Conservation (phyloP, 2,888 invertebrate species). For the Cataglyphis albicans region DNA sequence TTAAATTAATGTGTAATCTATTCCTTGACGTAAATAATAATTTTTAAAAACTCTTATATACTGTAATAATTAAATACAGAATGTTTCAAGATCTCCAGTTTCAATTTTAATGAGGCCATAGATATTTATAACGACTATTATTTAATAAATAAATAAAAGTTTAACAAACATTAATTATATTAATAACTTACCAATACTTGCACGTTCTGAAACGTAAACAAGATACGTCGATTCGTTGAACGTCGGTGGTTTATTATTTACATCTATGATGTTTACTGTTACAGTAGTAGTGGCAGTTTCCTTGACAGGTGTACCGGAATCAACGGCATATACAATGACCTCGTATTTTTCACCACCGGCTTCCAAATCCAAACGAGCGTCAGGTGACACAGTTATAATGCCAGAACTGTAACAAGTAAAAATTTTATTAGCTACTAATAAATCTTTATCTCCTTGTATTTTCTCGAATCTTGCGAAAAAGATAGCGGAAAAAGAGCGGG, state of each 20-base stretch:
- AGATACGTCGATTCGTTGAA: conserved; percentile 89
- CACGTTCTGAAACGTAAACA: conserved; percentile 91
- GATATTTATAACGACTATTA: background rate
- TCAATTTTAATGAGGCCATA: background rate
- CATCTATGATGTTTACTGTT: conserved; percentile 91
- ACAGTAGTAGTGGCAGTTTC: conserved; percentile 93
- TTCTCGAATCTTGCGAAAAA: background rate
- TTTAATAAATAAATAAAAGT: background rate
- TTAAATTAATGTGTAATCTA: background rate
- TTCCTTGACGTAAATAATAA: background rate
- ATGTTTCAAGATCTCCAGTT: background rate
- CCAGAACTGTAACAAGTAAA: conserved; percentile 87
- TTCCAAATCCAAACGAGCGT: conserved; percentile 91
- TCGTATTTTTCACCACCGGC: conserved; percentile 90
- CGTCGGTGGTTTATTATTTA: conserved; percentile 93
- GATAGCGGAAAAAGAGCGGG: background rate
- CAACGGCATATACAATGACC: conserved; percentile 91
- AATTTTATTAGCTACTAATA: background rate
- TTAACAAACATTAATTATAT: background rate
- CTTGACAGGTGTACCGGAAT: conserved; percentile 91
- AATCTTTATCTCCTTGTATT: background rate
- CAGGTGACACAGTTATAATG: conserved; percentile 90
- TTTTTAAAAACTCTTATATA: background rate
- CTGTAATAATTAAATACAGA: background rate
- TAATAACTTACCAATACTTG: conserved; percentile 86